Base-by-base conservation (phyloP, 2,113 vertebrate species). In the Rutilus rutilus region DNA sequence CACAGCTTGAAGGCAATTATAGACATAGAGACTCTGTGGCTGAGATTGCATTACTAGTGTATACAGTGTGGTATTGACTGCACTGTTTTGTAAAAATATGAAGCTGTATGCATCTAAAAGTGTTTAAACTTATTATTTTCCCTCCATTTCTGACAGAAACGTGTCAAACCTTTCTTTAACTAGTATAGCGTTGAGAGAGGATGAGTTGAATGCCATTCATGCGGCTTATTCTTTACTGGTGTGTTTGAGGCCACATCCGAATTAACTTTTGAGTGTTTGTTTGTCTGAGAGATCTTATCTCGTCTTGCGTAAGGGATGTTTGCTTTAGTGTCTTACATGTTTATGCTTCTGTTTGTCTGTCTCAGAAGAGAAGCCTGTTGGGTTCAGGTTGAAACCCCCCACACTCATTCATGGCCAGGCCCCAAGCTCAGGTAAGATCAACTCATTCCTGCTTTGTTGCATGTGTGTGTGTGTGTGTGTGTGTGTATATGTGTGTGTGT, bases 341-440 rank as follows among this genome's bases (percentile, higher is more conserved):
- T 89, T 93, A 27, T n/a, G 69, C 69, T 73, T 42, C 92, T 30
- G 87, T 93, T 91, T 4, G 1, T 83, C 33, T 67, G n/a, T 84
- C 45, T 78, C 89, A 99, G 98, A 99, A 92, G 98, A 99, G 74
- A 99, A 99, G 93, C 97, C 96, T 60, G 94, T 97, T 42, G 97
- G 97, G 60, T 99, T 99, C 93, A 95, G 98, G 76, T 93, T 99
- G 93, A 99, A 99, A 92, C 98, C 98, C 0, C 98, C 98, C 0
- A 99, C 96, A 27, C 95, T 99, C 71, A 99, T 99, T 91, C 98
- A 99, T 50, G 98, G 98, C 81, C 97, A 99, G 90, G 98, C 98
- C 5, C 98, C 98, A 21, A 99, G 98, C 87, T 97, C 98, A 94
- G 98, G 98, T 99, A 92, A 89, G 96, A 91, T 77, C 64, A 78